Conservation (phyloP, 2,113 vertebrate species). For the Struthio camelus region DNA sequence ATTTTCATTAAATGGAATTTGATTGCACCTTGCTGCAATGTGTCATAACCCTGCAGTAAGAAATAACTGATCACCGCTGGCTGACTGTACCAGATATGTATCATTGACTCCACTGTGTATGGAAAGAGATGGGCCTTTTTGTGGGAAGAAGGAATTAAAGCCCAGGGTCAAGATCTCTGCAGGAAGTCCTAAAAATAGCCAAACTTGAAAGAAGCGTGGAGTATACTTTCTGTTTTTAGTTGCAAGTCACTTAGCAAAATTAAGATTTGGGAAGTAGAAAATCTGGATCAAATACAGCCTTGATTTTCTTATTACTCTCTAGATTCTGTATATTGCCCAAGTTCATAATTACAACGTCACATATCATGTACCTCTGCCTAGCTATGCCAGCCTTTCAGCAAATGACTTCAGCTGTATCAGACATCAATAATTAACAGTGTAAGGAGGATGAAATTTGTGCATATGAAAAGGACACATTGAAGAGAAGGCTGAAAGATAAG, state of each 20-base stretch:
- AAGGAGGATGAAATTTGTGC: not conserved
- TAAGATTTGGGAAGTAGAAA: not conserved
- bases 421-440: not conserved
- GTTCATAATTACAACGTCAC: not conserved
- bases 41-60: not conserved
- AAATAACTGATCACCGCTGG: conserved; percentile 22
- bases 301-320: not conserved
- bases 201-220: not conserved
- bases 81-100: conserved; percentile 26
- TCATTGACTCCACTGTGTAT: conserved; percentile 3
- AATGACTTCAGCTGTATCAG: not conserved
- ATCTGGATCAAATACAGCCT: not conserved
- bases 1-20: not conserved
- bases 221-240: conserved; percentile 17
- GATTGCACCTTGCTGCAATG: conserved; percentile 10
- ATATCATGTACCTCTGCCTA: not conserved
- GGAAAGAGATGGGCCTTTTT: conserved; percentile 13
- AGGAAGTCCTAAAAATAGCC: conserved; percentile 54
- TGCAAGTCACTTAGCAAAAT: conserved; percentile 23
- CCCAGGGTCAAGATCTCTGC: conserved; percentile 25
- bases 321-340: not conserved
- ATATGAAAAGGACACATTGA: not conserved
- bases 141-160: conserved; percentile 31
- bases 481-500: not conserved
- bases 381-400: not conserved